Conservation (phyloP, 2,113 vertebrate genomes). For the Gadus chalcogrammus region DNA sequence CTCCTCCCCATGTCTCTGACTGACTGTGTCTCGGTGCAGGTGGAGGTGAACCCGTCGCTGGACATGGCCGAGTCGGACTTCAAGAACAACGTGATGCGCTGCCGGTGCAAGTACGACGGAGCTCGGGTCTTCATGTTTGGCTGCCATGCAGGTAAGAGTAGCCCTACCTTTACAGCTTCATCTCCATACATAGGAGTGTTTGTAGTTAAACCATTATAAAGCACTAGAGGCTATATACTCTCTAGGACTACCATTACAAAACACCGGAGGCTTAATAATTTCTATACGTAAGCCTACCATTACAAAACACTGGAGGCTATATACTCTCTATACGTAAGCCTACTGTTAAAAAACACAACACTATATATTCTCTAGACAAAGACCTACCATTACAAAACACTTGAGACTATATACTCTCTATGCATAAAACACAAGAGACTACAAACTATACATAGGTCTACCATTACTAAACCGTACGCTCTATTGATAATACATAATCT, state of each 20-base stretch:
- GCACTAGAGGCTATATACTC: background rate
- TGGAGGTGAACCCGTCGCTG: constrained; percentile 88
- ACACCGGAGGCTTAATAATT: background rate
- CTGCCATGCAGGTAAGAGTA: constrained; percentile 86
- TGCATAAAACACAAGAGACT: background rate
- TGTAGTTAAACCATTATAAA: background rate
- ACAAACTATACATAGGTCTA: background rate
- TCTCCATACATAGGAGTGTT: background rate
- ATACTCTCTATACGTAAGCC: too few species aligned
- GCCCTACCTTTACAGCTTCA: background rate
- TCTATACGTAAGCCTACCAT: background rate
- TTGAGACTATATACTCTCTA: background rate
- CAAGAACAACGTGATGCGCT: constrained; percentile 91
- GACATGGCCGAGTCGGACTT: constrained; percentile 97
- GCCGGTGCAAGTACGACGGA: constrained; percentile 91
- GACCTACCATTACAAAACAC: too few species aligned
- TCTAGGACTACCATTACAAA: background rate
- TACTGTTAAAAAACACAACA: background rate
- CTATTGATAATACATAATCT: too few species aligned
- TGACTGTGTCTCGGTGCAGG: constrained; percentile 63
- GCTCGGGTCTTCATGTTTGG: constrained; percentile 86
- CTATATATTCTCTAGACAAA: too few species aligned
- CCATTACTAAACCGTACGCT: too few species aligned
- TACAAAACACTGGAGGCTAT: background rate
- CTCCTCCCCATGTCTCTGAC: background rate